phyloP scores from a whole-genome alignment of 2,888 invertebrate genomes.

The Aspidiotus destructor region DNA sequence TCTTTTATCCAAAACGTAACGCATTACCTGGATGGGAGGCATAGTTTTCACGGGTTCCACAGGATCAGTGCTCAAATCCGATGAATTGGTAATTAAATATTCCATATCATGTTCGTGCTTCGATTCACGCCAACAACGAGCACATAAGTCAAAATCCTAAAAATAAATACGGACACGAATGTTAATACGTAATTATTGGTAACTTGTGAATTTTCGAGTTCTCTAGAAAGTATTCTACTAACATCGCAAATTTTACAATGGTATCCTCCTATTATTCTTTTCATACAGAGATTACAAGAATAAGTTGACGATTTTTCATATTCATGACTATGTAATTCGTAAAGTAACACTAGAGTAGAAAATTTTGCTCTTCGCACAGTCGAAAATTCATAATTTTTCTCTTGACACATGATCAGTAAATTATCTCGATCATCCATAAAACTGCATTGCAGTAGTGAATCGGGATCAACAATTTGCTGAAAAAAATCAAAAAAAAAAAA shows the following conservation, averaged over 20 bases:
- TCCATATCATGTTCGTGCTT: slow-evolving; percentile 7
- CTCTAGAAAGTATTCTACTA: background rate
- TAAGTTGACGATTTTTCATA: slow-evolving; percentile 1
- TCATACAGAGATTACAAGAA: background rate
- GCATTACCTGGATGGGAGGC: too few species aligned
- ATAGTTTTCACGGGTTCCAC: background rate
- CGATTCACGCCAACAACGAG: background rate
- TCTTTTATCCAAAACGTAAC: too few species aligned
- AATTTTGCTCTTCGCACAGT: slow-evolving; percentile 7
- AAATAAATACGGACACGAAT: background rate
- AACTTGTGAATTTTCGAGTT: too few species aligned
- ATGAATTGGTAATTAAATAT: background rate
- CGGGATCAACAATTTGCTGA: slow-evolving; percentile 1
- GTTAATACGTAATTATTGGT: too few species aligned
- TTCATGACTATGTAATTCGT: background rate
- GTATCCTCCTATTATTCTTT: background rate
- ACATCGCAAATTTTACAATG: slow-evolving; percentile 5
- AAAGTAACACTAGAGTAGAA: background rate
- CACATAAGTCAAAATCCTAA: slow-evolving; percentile 13
- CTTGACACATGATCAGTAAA: slow-evolving; percentile 1
- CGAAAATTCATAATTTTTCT: slow-evolving; percentile 4
- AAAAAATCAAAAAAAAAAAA: background rate
- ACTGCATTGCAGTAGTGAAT: background rate
- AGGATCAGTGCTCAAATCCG: background rate
- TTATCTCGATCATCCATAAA: slow-evolving; percentile 5